phyloP scores from a whole-genome alignment of 2,113 vertebrate species.

The Andinoacara biseriatus region DNA sequence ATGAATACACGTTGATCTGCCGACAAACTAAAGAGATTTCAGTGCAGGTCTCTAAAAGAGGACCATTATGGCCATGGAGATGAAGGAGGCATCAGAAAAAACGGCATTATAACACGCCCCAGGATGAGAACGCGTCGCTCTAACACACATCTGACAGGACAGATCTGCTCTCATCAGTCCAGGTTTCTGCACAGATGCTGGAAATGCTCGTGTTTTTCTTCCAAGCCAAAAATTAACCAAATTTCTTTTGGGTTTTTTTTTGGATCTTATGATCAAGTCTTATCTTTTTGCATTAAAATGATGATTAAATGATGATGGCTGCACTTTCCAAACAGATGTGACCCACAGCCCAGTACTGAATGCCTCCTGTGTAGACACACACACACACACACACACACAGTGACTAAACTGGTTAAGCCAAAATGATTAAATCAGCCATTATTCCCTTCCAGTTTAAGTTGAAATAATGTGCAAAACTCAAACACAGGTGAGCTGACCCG shows the following conservation, averaged over 20 bases:
- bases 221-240: not conserved
- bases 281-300: rapidly evolving
- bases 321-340: not conserved
- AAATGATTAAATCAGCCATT: too few relatives aligned
- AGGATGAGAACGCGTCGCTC: not conserved
- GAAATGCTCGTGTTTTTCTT: too few relatives aligned
- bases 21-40: too few relatives aligned
- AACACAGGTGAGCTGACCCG: not conserved
- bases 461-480: rapidly evolving
- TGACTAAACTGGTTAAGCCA: too few relatives aligned
- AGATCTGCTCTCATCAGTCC: not conserved
- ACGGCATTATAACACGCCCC: not conserved
- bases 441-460: not conserved
- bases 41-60: not conserved
- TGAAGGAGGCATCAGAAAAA: not conserved
- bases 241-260: not conserved
- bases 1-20: too few relatives aligned
- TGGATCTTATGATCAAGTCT: not conserved
- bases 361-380: not conserved
- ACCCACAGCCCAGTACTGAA: not conserved
- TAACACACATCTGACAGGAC: not conserved
- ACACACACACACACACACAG: too few relatives aligned
- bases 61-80: not conserved
- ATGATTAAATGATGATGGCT: not conserved
- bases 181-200: not conserved